These are phyloP conservation scores for Hydrotaea diabolus DNA, from an alignment of 2,888 invertebrate genomes.

Conservation along the genomic window DNA sequence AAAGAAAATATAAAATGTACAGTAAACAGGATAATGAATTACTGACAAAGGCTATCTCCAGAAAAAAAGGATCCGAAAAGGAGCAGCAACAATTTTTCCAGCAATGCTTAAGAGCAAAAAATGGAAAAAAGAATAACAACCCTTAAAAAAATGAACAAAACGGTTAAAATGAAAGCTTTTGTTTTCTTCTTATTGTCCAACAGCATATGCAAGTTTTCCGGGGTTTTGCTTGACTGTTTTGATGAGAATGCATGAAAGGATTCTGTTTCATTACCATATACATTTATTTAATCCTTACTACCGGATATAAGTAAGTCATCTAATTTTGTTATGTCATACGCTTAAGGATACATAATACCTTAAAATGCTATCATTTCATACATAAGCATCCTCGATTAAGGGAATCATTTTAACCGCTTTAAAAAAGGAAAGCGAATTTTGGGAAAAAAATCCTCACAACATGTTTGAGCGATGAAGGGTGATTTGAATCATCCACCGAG, in stretches of 20 bases:
- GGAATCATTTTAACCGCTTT: no score
- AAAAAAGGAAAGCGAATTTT: no score
- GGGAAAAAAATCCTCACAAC: no score
- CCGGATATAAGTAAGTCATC: background rate
- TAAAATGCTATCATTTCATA: no score
- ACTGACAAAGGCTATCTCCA: constrained; percentile 28
- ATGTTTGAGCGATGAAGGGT: no score
- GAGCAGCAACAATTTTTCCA: background rate
- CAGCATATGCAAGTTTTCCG: constrained; percentile 3
- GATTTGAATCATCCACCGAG: no score
- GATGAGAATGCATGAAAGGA: constrained; percentile 21
- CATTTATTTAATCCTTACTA: background rate
- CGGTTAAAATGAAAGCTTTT: constrained; percentile 32
- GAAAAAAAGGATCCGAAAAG: constrained; percentile 5
- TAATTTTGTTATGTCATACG: background rate
- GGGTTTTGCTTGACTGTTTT: background rate
- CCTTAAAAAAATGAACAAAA: constrained; percentile 22
- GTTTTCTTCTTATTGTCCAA: constrained; percentile 25
- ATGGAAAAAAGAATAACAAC: background rate
- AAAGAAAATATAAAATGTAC: background rate
- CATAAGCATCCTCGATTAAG: no score
- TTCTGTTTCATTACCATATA: constrained; percentile 2
- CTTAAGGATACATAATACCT: background rate
- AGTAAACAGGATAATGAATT: constrained; percentile 5
- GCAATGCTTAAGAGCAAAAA: background rate